These are phyloP conservation scores for Pimephales promelas DNA, from an alignment of 2,113 vertebrate species.

Conservation along the genomic window DNA sequence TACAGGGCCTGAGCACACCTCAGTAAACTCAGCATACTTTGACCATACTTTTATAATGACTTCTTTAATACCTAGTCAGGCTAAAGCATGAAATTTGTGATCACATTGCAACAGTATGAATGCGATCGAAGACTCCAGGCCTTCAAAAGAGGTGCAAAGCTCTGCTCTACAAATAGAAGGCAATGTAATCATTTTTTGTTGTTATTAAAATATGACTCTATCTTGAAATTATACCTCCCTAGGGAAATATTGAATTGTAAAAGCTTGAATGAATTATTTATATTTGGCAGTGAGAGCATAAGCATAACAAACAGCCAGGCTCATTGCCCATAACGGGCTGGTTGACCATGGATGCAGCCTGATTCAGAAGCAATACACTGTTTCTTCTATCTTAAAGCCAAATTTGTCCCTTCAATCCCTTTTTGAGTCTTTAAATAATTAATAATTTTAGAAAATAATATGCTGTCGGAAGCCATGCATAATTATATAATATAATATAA, in stretches of 20 bases:
- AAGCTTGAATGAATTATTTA: constrained; percentile 44
- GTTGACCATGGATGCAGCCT: constrained; percentile 65
- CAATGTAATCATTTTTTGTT: constrained; percentile 25
- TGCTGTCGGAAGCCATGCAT: not conserved
- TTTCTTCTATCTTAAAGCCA: constrained; percentile 56
- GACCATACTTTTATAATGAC: not conserved
- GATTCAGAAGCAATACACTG: constrained; percentile 71
- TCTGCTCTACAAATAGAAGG: not conserved
- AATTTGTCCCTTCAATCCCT: not conserved
- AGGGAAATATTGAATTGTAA: constrained; percentile 32
- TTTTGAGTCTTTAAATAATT: not conserved
- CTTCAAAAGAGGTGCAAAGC: constrained; percentile 33
- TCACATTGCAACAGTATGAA: not conserved
- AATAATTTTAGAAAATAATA: not conserved
- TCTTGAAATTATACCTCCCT: constrained; percentile 32
- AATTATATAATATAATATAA: not conserved
- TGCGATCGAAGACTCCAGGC: not conserved
- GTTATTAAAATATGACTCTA: constrained; percentile 37
- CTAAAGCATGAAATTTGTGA: not conserved
- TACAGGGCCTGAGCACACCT: not conserved
- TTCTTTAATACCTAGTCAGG: no score
- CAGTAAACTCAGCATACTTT: not conserved
- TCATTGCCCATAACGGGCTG: constrained; percentile 70
- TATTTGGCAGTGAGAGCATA: constrained; percentile 54
- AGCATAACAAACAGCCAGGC: constrained; percentile 75